phyloP scores from a whole-genome alignment of 2,113 vertebrate genomes.

The Platycercus adscitus region DNA sequence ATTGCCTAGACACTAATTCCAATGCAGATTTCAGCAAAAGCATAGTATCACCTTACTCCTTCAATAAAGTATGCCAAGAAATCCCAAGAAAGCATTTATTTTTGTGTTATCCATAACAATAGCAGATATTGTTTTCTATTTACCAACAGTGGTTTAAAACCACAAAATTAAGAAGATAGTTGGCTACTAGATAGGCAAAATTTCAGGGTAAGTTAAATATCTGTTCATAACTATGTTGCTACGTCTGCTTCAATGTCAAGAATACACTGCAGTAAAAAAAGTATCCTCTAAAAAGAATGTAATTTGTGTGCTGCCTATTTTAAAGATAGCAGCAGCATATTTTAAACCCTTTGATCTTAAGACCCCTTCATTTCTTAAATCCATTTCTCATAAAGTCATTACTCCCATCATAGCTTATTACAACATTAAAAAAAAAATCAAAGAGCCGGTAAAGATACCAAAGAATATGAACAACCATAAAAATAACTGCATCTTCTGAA shows the following conservation, averaged over 20 bases:
- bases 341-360: background rate
- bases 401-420: background rate
- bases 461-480: background rate
- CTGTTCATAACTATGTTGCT: background rate
- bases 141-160: background rate
- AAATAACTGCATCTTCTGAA: background rate
- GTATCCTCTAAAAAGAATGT: background rate
- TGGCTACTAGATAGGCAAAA: background rate
- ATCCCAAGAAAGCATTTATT: background rate
- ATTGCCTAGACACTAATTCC: background rate
- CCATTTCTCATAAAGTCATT: background rate
- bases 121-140: background rate
- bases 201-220: background rate
- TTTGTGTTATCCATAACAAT: background rate
- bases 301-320: background rate
- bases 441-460: background rate
- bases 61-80: background rate
- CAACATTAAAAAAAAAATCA: background rate
- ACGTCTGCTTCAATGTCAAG: background rate
- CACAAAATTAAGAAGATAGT: background rate
- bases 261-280: background rate
- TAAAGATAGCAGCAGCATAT: background rate
- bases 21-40: background rate
- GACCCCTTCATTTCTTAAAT: background rate
- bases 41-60: background rate